phyloP scores from a whole-genome alignment of 1,140 invertebrate species.

The Periplaneta americana region DNA sequence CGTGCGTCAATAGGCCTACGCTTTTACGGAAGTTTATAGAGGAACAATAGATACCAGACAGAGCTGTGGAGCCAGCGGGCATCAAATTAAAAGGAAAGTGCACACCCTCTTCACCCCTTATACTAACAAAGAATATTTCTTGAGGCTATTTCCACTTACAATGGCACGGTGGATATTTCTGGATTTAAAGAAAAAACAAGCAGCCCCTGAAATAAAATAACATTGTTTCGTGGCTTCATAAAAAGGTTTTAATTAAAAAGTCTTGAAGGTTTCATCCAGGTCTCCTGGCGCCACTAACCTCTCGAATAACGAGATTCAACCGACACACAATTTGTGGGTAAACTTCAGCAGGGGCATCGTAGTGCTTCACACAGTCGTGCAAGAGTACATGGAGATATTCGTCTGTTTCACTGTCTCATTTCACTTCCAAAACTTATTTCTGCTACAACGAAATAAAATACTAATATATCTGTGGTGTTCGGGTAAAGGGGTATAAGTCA shows the following conservation, averaged over 20 bases:
- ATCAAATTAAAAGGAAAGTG: not conserved
- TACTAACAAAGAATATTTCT: not conserved
- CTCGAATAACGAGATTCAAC: not conserved
- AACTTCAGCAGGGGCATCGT: no score
- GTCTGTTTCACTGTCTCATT: no score
- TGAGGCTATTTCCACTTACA: not conserved
- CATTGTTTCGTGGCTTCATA: not conserved
- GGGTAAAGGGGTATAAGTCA: no score
- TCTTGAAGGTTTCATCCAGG: not conserved
- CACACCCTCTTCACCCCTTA: not conserved
- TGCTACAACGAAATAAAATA: no score
- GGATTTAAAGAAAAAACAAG: not conserved
- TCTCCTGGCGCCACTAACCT: not conserved
- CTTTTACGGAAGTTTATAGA: no score
- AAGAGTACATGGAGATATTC: no score
- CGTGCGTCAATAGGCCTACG: no score
- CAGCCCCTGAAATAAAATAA: not conserved
- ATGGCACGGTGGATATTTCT: not conserved
- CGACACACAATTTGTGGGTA: not conserved
- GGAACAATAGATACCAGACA: no score
- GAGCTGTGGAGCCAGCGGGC: not conserved
- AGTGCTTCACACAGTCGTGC: no score
- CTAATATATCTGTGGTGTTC: no score
- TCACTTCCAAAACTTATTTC: no score
- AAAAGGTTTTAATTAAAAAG: not conserved